These are phyloP conservation scores for Alsophila aescularia DNA, from an alignment of 2,888 invertebrate genomes.

Conservation along the genomic window DNA sequence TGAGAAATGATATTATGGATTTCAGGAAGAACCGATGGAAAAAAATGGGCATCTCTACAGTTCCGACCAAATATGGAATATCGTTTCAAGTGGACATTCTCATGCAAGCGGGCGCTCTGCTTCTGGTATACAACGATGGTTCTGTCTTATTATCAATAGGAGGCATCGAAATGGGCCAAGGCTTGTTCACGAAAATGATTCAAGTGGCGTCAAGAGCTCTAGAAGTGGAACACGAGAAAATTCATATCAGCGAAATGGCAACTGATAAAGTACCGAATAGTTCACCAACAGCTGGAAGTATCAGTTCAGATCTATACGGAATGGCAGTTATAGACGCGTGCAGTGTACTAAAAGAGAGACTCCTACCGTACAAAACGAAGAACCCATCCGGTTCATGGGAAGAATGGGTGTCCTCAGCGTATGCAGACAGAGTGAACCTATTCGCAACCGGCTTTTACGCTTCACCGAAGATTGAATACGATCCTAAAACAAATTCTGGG, in stretches of 20 bases:
- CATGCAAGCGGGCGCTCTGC: constrained; percentile 91
- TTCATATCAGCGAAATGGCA: constrained; percentile 89
- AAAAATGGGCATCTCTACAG: constrained; percentile 89
- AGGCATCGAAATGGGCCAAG: constrained; percentile 96
- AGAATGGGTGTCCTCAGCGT: constrained; percentile 90
- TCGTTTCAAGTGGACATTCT: constrained; percentile 87
- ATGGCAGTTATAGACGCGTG: constrained; percentile 92
- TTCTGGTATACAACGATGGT: constrained; percentile 91
- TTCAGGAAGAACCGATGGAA: constrained; percentile 88
- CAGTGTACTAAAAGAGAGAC: constrained; percentile 85
- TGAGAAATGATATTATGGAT: constrained; percentile 26
- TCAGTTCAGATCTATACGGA: constrained; percentile 92
- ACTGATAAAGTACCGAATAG: constrained; percentile 94
- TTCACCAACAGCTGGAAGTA: constrained; percentile 91
- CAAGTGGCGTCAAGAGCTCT: constrained; percentile 90
- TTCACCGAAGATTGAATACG: constrained; percentile 87
- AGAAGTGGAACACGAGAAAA: constrained; percentile 85
- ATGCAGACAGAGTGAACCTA: constrained; percentile 87
- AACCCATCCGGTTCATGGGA: constrained; percentile 90
- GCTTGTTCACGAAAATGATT: constrained; percentile 94
- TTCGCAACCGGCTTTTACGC: constrained; percentile 90
- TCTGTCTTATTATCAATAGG: constrained; percentile 92
- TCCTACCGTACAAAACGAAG: constrained; percentile 87
- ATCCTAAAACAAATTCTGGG: constrained; percentile 86
- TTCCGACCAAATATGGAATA: constrained; percentile 91